Percentiles rank a stretch among this genome's conserved stretches.
These are phyloP conservation scores for Gorilla gorilla DNA, from an alignment of 2,113 vertebrate genomes.

Conservation along the genomic window DNA sequence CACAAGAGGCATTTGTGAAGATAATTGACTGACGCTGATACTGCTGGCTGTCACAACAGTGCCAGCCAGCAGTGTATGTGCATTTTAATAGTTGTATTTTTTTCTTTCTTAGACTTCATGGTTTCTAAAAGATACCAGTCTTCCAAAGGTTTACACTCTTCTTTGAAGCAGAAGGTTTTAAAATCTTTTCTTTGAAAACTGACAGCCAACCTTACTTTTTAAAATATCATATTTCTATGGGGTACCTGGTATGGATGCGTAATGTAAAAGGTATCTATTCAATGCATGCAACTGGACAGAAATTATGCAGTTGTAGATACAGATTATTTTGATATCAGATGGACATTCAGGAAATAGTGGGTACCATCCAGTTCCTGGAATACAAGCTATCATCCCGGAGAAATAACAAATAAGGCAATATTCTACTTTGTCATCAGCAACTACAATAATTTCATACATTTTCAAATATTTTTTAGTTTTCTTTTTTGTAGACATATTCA, in stretches of 20 bases:
- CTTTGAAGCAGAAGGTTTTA: slow-evolving; percentile 60
- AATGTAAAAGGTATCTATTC: background rate
- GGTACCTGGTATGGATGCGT: background rate
- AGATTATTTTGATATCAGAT: background rate
- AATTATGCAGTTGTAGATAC: background rate
- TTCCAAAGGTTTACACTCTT: slow-evolving; percentile 76
- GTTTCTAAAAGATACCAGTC: slow-evolving; percentile 83
- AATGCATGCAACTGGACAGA: background rate
- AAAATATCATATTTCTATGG: background rate
- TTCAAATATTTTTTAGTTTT: background rate
- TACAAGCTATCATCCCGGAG: background rate
- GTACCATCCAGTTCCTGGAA: background rate
- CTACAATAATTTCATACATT: background rate
- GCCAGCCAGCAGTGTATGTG: slow-evolving; percentile 88
- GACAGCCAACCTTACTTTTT: background rate
- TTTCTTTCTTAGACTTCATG: slow-evolving; percentile 84
- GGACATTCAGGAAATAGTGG: background rate
- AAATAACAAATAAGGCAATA: background rate
- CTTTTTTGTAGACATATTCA: background rate
- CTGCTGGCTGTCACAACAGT: slow-evolving; percentile 97
- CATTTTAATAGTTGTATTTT: slow-evolving; percentile 86
- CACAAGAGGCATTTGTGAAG: slow-evolving; percentile 99
- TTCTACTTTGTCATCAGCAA: background rate
- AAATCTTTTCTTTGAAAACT: slow-evolving; percentile 54
- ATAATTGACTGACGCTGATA: slow-evolving; percentile 99